phyloP scores from a whole-genome alignment of 2,113 vertebrate species.

The Scomber scombrus region DNA sequence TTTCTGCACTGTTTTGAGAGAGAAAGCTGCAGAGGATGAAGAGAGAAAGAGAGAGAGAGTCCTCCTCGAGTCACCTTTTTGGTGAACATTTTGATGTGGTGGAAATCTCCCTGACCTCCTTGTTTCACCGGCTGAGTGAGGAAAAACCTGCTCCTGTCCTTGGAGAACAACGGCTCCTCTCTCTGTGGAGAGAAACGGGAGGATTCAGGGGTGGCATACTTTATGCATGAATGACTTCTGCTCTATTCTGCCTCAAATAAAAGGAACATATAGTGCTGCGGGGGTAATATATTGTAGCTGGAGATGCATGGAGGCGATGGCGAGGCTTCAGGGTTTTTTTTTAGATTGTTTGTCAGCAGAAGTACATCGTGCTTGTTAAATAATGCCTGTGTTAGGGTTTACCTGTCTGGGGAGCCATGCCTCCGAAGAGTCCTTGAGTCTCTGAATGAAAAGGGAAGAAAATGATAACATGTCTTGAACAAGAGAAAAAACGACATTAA shows the following conservation, averaged over 20 bases:
- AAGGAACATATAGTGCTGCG: not conserved
- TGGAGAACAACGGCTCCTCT: conserved; percentile 93
- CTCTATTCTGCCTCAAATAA: not conserved
- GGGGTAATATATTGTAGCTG: not conserved
- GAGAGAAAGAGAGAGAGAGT: not conserved
- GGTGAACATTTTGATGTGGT: conserved; percentile 95
- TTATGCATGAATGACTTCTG: not conserved
- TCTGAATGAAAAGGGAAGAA: conserved; percentile 81
- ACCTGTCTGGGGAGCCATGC: conserved; percentile 96
- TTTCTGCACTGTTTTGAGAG: no score
- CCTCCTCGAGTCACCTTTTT: conserved; percentile 86
- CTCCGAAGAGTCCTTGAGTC: conserved; percentile 92
- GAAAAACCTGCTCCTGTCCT: conserved; percentile 91
- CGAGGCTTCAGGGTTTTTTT: not conserved
- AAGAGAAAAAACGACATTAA: no score
- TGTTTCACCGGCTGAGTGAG: conserved; percentile 94
- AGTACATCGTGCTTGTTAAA: no score
- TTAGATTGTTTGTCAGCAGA: not conserved
- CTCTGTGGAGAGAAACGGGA: conserved; percentile 81
- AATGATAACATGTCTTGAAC: not conserved
- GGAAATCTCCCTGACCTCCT: conserved; percentile 94
- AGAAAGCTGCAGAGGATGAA: not conserved
- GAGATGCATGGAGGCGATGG: not conserved
- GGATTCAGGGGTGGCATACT: not conserved
- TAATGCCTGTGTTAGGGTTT: conserved; percentile 19